Conservation (phyloP, 2,797 vertebrate species). For the Spea hammondii region DNA sequence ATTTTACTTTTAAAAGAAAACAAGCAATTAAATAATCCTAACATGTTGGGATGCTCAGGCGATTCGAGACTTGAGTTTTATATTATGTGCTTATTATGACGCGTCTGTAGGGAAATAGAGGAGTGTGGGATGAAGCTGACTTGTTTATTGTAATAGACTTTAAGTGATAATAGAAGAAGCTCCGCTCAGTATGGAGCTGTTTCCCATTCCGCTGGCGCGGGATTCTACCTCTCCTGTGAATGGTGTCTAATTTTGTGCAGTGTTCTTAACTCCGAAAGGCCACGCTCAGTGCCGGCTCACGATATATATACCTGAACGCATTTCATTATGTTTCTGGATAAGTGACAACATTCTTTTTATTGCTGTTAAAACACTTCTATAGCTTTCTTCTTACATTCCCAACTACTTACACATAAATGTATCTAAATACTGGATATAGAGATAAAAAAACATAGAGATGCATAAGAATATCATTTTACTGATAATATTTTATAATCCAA, state of each 20-base stretch:
- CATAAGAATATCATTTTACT: too few species aligned
- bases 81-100: slow-evolving; percentile 47
- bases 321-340: slow-evolving; percentile 20
- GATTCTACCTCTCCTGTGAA: slow-evolving; percentile 12
- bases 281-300: neutral
- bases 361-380: slow-evolving; percentile 6
- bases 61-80: slow-evolving; percentile 33
- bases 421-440: too few species aligned
- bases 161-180: slow-evolving; percentile 32
- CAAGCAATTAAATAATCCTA: slow-evolving; percentile 41
- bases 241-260: neutral
- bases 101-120: slow-evolving; percentile 52
- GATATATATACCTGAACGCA: neutral
- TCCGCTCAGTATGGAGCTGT: slow-evolving; percentile 37
- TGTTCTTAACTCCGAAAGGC: slow-evolving; percentile 11
- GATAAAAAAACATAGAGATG: too few species aligned
- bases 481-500: too few species aligned
- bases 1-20: neutral
- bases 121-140: slow-evolving; percentile 52
- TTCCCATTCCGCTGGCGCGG: slow-evolving; percentile 47
- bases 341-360: slow-evolving; percentile 13
- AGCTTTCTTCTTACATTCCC: too few species aligned
- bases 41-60: slow-evolving; percentile 28
- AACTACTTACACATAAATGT: too few species aligned
- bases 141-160: slow-evolving; percentile 50